Evolutionary conservation across 1,140 invertebrate genomes (phyloP).

Genomic region (Drosophila rufa): DNA sequence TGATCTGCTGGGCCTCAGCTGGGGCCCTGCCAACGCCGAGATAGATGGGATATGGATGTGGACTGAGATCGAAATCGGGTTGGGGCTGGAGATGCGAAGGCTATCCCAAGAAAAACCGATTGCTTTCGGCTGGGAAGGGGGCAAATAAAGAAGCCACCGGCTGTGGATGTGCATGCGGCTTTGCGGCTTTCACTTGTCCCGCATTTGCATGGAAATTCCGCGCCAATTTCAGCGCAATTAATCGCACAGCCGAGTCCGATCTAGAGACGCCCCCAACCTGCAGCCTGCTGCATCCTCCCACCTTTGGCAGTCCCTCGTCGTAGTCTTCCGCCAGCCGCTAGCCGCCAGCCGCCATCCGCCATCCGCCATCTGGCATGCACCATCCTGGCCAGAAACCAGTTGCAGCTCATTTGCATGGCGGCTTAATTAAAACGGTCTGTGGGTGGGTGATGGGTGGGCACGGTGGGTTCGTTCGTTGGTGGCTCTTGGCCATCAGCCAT

Average conservation of each 20-base stretch:
- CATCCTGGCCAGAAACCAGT: constrained; percentile 45
- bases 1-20: constrained; percentile 62
- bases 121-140: constrained; percentile 43
- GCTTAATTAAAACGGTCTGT: constrained; percentile 82
- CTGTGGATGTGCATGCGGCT: constrained; percentile 31
- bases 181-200: constrained; percentile 71
- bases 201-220: constrained; percentile 75
- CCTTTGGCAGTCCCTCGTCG: constrained; percentile 6
- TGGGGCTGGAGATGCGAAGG: background rate
- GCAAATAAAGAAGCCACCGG: constrained; percentile 70
- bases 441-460: constrained; percentile 56
- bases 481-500: constrained; percentile 47
- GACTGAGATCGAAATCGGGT: constrained; percentile 6
- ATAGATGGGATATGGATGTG: constrained; percentile 42
- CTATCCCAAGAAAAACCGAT: constrained; percentile 36
- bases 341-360: background rate
- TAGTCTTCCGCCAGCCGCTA: background rate
- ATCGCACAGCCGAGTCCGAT: constrained; percentile 73
- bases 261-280: constrained; percentile 56
- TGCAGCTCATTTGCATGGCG: constrained; percentile 75
- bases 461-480: constrained; percentile 32
- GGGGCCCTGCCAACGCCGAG: constrained; percentile 47
- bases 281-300: constrained; percentile 21
- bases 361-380: constrained; percentile 9
- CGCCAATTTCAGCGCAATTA: constrained; percentile 78